Evolutionary conservation across 2,797 vertebrate species (phyloP).

Genomic region (Sebastes minor): DNA sequence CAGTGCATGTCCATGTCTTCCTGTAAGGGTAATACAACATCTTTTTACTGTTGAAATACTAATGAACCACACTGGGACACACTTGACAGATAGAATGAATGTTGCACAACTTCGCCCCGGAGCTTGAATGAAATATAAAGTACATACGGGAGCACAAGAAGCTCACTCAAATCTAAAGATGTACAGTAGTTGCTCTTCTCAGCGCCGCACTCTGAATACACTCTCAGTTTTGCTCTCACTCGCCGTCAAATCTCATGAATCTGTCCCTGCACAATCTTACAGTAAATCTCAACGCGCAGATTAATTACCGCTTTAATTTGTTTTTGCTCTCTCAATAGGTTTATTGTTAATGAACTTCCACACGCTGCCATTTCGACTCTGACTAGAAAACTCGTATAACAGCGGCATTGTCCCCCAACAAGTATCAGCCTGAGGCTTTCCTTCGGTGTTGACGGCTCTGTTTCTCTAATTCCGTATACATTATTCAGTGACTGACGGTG

Average conservation of each 20-base stretch:
- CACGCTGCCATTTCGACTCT: slow-evolving; percentile 18
- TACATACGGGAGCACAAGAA: neutral
- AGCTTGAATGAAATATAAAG: neutral
- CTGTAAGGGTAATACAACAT: neutral
- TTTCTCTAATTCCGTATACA: neutral
- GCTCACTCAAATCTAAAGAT: neutral
- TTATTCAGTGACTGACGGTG: slow-evolving; percentile 5
- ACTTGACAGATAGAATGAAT: neutral
- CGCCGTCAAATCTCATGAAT: neutral
- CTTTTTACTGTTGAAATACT: neutral
- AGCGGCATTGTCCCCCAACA: neutral
- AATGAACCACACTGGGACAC: neutral
- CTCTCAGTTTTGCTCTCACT: neutral
- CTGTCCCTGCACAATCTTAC: slow-evolving; percentile 1
- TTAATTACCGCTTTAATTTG: slow-evolving; percentile 32
- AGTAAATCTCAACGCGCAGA: slow-evolving; percentile 12
- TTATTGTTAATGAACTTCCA: slow-evolving; percentile 50
- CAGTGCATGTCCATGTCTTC: neutral
- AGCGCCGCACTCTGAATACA: neutral
- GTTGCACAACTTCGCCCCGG: neutral
- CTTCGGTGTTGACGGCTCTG: neutral
- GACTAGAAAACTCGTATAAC: slow-evolving; percentile 28
- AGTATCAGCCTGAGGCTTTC: neutral
- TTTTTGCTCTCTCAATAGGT: slow-evolving; percentile 27
- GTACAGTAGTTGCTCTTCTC: neutral